Evolutionary conservation across 2,797 vertebrate species (phyloP), one percentile per base, ranked within the genome.

Genomic region (Manis crassicaudata): DNA sequence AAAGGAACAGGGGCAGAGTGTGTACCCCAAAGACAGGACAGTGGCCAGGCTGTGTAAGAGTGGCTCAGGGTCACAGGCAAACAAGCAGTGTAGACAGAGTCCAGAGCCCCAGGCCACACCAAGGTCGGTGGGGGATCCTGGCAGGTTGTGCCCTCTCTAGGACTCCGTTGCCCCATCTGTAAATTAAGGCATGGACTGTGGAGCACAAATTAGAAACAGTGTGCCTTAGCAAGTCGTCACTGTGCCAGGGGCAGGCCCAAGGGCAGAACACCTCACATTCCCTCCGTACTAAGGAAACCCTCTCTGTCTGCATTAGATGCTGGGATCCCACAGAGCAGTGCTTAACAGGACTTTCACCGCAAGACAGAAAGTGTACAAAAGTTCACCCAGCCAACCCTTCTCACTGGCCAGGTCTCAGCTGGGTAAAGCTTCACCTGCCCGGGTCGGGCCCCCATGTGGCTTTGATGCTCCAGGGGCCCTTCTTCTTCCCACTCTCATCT

Each of bases 361-460:
- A 25, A 32, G 27, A 25, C 1, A 32, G 29, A 40, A 40, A 29
- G 52, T 1, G 18, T 14, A 11, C 46, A 58, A 11, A 63, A 40
- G 68, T 9, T 23, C 63, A 2, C 18, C 32, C 10, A 1, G 12
- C 18, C 46, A 37, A 2, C 16, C 25, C 40, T 60, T 56, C 63
- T 54, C 14, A 3, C 68, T 1, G 10, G 37, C 29, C 43, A 62
- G 14, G 29, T 7, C 25, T 52, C 63, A 25, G 29, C 52, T 12
- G 58, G 37, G 1, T 0, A 52, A 70, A 17, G 21, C 77, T 32
- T 8, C 65, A 29, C 6, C 14, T 18, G 27, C 13, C 9, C 1
- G 27, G 46, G 17, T 1, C 2, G 1, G 16, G 32, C 7, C 40
- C 87, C 7, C 5, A 11, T 5, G 0, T 2, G 23, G 3, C 14